Evolutionary conservation across 2,888 invertebrate genomes (phyloP).

Genomic region (Lasioglossum calceatum): DNA sequence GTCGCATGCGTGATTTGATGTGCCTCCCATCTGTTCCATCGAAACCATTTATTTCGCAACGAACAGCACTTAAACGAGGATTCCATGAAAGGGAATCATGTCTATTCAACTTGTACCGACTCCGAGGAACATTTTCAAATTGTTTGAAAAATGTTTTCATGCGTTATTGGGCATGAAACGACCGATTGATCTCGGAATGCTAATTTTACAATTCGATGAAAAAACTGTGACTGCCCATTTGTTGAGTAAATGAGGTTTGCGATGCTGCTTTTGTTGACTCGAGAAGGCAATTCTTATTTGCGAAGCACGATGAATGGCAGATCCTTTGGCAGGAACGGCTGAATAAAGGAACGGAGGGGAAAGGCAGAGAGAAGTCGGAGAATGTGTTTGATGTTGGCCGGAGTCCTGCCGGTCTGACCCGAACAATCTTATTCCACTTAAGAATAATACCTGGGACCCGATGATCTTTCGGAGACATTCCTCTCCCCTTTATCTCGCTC

Average conservation of each 20-base stretch:
- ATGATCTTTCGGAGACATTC: conserved; percentile 8
- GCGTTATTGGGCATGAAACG: too few species aligned
- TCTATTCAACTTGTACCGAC: too few species aligned
- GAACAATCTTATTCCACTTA: conserved; percentile 6
- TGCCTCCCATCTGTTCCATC: background rate
- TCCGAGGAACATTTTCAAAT: too few species aligned
- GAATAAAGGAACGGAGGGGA: background rate
- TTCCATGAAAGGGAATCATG: background rate
- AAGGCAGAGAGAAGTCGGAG: background rate
- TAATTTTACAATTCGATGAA: background rate
- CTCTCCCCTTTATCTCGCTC: background rate
- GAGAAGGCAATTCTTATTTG: background rate
- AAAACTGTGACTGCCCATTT: background rate
- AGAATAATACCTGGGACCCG: background rate
- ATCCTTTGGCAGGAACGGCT: background rate
- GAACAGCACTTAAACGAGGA: background rate
- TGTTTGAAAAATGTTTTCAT: too few species aligned
- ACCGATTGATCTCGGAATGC: too few species aligned
- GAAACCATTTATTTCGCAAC: background rate
- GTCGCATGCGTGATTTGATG: too few species aligned
- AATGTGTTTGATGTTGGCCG: background rate
- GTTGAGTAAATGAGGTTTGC: background rate
- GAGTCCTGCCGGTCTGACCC: background rate
- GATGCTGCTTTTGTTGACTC: background rate
- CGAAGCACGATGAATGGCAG: background rate